Percentiles rank a stretch among this genome's conserved stretches.
Conservation (phyloP, 2,797 vertebrate genomes). For the Syncerus caffer region DNA sequence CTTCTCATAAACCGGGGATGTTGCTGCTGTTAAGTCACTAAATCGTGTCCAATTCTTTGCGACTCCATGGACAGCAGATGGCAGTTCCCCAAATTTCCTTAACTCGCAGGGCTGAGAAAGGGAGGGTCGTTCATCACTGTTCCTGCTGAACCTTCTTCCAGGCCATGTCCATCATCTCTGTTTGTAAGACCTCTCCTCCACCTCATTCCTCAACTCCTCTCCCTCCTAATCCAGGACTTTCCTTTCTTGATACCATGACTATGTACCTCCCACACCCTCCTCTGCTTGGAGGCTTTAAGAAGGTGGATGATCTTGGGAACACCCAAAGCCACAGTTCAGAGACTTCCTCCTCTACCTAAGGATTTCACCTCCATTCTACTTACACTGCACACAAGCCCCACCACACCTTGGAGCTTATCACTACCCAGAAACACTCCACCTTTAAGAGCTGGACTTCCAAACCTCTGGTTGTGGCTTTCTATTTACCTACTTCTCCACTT, state of each 20-base stretch:
- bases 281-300: not conserved
- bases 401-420: slow-evolving; percentile 4
- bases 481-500: not conserved
- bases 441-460: not conserved
- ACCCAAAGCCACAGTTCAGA: not conserved
- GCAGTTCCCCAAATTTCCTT: not conserved
- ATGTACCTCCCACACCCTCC: not conserved
- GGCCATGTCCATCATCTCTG: not conserved
- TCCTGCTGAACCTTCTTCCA: not conserved
- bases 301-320: not conserved
- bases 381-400: not conserved
- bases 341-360: not conserved
- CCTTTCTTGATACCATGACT: not conserved
- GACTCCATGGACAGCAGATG: not conserved
- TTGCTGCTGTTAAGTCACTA: not conserved
- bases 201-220: not conserved
- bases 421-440: slow-evolving; percentile 15
- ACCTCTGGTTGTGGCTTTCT: not conserved
- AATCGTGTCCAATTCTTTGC: not conserved
- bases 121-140: not conserved
- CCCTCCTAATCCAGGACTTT: not conserved
- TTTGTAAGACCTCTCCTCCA: accelerated
- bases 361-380: not conserved
- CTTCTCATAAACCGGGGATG: not conserved
- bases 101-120: not conserved